A percentile compares a stretch with the other conserved stretches of the same genome.
Evolutionary conservation across 2,797 vertebrate genomes (phyloP).

Genomic region (Danio aesculapii): DNA sequence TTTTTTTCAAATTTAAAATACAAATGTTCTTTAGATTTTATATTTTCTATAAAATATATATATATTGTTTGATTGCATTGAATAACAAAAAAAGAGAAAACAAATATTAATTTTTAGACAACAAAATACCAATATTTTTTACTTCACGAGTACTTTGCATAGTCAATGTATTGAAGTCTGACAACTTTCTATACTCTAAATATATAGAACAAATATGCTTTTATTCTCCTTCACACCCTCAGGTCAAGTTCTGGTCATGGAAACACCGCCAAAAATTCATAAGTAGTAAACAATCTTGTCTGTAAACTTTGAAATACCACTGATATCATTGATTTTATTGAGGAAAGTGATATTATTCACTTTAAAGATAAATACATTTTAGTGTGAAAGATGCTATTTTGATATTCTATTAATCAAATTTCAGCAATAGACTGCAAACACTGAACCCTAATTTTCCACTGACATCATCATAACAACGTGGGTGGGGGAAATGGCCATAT

Average conservation of each 20-base stretch:
- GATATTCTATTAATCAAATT: neutral
- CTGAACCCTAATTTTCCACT: neutral
- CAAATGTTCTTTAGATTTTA: too few species aligned
- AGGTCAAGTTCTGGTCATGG: neutral
- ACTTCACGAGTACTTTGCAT: too few species aligned
- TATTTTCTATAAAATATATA: too few species aligned
- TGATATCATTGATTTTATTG: neutral
- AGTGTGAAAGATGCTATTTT: neutral
- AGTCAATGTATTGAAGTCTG: too few species aligned
- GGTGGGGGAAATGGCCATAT: neutral
- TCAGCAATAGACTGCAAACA: neutral
- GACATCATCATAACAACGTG: neutral
- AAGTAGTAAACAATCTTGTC: neutral
- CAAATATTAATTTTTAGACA: too few species aligned
- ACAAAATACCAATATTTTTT: too few species aligned
- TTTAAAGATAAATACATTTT: neutral
- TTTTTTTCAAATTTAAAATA: too few species aligned
- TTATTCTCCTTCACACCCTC: neutral
- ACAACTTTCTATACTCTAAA: too few species aligned
- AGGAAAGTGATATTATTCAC: neutral
- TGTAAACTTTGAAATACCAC: constrained; percentile 16
- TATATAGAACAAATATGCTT: too few species aligned
- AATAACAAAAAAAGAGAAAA: too few species aligned
- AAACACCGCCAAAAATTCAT: neutral
- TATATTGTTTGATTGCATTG: too few species aligned